Percentiles rank a stretch among this genome's conserved stretches.
Evolutionary conservation across 2,888 invertebrate genomes (phyloP).

Genomic region (Drymonia ruficornis): DNA sequence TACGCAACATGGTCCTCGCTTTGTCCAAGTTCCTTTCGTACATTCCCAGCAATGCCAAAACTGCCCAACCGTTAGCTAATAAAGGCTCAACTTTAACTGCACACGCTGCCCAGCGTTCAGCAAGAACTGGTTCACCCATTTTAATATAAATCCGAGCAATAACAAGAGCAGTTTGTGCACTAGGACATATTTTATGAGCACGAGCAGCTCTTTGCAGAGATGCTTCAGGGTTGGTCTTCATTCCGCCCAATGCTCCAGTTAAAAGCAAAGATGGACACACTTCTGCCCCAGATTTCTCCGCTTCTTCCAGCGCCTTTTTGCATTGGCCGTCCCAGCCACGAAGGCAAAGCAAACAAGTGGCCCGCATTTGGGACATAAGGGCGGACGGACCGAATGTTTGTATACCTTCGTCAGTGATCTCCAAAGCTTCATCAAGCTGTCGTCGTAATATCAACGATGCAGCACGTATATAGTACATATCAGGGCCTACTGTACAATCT

Average conservation of each 20-base stretch:
- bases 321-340: conserved; percentile 67
- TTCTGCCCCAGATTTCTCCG: conserved; percentile 62
- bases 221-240: conserved; percentile 47
- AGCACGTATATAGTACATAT: conserved; percentile 64
- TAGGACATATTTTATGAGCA: conserved; percentile 65
- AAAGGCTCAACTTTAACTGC: conserved; percentile 70
- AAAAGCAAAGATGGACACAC: conserved; percentile 57
- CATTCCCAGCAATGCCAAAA: conserved; percentile 67
- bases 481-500: conserved; percentile 38
- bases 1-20: conserved; percentile 66
- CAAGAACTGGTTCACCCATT: conserved; percentile 54
- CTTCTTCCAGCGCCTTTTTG: conserved; percentile 53
- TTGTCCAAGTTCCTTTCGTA: conserved; percentile 56
- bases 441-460: conserved; percentile 59
- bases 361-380: conserved; percentile 65
- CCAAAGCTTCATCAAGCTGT: conserved; percentile 53
- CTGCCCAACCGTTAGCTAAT: conserved; percentile 74
- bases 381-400: conserved; percentile 62
- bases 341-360: conserved; percentile 54
- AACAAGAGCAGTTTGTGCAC: conserved; percentile 64
- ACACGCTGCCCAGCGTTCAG: conserved; percentile 70
- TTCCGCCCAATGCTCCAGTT: conserved; percentile 57
- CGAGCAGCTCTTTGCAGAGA: conserved; percentile 73
- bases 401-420: conserved; percentile 51
- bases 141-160: conserved; percentile 63